phyloP scores from a whole-genome alignment of 30 jellyfish, hydroid and myxozoan species.

The Phacellophora camtschatica region DNA sequence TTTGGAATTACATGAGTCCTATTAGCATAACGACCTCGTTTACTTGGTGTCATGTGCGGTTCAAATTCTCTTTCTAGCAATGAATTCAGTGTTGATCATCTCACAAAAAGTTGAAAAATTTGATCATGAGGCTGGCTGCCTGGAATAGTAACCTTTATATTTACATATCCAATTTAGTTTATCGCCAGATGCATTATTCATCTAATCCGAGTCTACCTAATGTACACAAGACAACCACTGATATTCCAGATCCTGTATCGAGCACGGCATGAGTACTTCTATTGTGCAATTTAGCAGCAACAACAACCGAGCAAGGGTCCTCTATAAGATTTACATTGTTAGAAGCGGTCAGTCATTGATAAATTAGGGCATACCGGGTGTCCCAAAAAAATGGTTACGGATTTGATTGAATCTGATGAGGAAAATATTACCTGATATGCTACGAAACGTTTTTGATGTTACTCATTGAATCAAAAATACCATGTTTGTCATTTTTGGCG shows the following conservation, averaged over 20 bases:
- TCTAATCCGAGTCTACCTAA: slow-evolving; percentile 8
- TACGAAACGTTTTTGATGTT: too few species aligned
- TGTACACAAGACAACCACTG: slow-evolving; percentile 24
- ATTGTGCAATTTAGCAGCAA: slow-evolving; percentile 30
- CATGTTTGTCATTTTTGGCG: too few species aligned
- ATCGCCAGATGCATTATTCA: too few species aligned
- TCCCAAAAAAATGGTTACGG: too few species aligned
- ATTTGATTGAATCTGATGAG: too few species aligned
- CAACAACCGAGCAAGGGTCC: slow-evolving; percentile 39
- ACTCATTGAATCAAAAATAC: too few species aligned
- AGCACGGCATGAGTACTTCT: slow-evolving; percentile 37
- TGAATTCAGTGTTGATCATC: slow-evolving; percentile 20
- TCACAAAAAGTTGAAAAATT: slow-evolving; percentile 46
- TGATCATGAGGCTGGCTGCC: too few species aligned
- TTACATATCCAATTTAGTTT: too few species aligned
- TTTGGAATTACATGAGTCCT: slow-evolving; percentile 14
- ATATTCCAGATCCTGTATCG: slow-evolving; percentile 45
- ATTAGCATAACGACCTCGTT: slow-evolving; percentile 10
- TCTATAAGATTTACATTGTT: slow-evolving; percentile 6
- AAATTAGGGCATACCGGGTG: too few species aligned
- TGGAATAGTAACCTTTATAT: too few species aligned
- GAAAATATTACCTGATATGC: too few species aligned
- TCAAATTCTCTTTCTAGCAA: slow-evolving; percentile 35
- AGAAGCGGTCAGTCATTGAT: slow-evolving; percentile 46
- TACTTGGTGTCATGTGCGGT: not conserved